These are phyloP conservation scores for Pteruthius melanotis DNA, from an alignment of 2,113 vertebrate species.

Conservation along the genomic window DNA sequence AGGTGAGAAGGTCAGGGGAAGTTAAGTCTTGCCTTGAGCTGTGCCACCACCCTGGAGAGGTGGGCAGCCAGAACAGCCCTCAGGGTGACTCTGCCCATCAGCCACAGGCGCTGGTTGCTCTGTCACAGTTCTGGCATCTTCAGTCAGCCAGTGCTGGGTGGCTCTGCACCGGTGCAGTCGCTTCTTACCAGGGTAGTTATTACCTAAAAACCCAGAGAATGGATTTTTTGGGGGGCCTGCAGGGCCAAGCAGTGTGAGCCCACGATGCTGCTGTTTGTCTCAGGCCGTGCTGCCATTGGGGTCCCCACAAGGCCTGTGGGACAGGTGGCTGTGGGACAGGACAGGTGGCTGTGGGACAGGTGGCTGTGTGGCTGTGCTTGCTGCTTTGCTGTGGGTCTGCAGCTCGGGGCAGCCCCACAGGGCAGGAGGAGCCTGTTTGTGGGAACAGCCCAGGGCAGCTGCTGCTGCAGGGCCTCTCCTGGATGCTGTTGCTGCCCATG, in stretches of 20 bases:
- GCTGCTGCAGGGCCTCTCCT: neutral
- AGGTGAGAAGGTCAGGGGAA: neutral
- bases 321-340: neutral
- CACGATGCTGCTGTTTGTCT: neutral
- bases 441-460: neutral
- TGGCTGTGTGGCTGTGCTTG: neutral
- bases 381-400: neutral
- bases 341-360: neutral
- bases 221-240: fast-evolving
- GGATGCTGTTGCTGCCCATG: neutral
- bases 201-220: neutral
- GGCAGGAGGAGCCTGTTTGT: neutral
- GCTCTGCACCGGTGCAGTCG: fast-evolving
- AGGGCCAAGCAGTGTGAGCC: neutral
- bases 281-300: fast-evolving
- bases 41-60: neutral
- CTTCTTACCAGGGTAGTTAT: neutral
- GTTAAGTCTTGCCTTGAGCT: neutral
- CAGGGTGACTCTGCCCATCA: neutral
- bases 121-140: neutral
- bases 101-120: neutral
- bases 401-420: neutral
- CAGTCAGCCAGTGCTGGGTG: neutral
- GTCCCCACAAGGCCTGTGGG: neutral
- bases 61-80: neutral